phyloP scores from a whole-genome alignment of 2,888 invertebrate species.

The Volucella zonaria region DNA sequence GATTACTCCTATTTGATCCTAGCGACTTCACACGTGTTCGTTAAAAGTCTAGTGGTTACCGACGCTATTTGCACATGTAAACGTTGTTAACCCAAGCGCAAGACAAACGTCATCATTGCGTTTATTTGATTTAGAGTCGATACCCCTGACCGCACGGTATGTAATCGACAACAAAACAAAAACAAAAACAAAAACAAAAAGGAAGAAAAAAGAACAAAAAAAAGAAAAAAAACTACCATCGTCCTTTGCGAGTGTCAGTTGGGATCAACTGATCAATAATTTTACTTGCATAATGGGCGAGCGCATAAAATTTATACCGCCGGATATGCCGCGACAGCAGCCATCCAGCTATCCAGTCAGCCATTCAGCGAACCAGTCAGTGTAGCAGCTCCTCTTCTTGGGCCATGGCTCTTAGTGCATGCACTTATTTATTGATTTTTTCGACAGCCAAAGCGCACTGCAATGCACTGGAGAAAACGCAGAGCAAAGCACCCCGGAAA shows the following conservation, averaged over 20 bases:
- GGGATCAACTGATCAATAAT: slow-evolving; percentile 73
- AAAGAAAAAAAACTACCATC: slow-evolving; percentile 46
- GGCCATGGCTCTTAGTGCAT: slow-evolving; percentile 63
- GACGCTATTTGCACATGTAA: slow-evolving; percentile 48
- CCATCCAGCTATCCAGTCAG: background rate
- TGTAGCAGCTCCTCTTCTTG: slow-evolving; percentile 64
- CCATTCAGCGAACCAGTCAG: slow-evolving; percentile 17
- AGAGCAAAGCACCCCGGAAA: slow-evolving; percentile 65
- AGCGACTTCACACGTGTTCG: slow-evolving; percentile 67
- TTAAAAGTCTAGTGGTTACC: slow-evolving; percentile 59
- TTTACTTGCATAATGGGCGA: slow-evolving; percentile 73
- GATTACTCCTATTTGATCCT: slow-evolving; percentile 60
- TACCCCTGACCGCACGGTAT: slow-evolving; percentile 2
- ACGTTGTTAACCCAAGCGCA: slow-evolving; percentile 12
- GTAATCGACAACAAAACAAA: slow-evolving; percentile 37
- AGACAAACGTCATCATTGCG: slow-evolving; percentile 36
- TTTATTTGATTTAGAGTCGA: slow-evolving; percentile 12
- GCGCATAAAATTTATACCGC: slow-evolving; percentile 72
- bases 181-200: slow-evolving; percentile 15
- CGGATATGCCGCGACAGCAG: slow-evolving; percentile 74
- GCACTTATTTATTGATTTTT: slow-evolving; percentile 74
- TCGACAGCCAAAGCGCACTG: slow-evolving; percentile 64
- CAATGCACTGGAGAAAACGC: slow-evolving; percentile 40
- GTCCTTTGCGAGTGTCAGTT: slow-evolving; percentile 72
- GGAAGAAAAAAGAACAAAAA: slow-evolving; percentile 1